Evolutionary conservation across 2,888 invertebrate genomes (phyloP), one percentile per base, ranked within the genome.

Genomic region (Ligdia adustata): DNA sequence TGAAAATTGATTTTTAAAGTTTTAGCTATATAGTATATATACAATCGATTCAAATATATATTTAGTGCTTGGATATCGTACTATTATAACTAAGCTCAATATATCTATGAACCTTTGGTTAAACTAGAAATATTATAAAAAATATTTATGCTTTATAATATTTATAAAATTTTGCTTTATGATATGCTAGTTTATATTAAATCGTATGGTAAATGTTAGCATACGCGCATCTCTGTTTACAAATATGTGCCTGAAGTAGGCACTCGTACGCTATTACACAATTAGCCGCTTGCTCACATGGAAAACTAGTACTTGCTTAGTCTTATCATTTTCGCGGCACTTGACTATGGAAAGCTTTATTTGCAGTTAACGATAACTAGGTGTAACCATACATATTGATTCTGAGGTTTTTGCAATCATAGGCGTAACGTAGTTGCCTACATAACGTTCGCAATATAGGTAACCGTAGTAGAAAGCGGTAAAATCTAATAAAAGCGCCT

Each of bases 201-300:
- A 61, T 60, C 60, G 62, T 64, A 58, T 70, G 66, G 72, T 64
- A 66, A 69, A 68, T 69, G 69, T 73, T 66, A 68, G 66, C 64
- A 61, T 37, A 29, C 52, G 40, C 31, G 54, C 39, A 43, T 33
- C 13, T 52, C 38, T 75, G 70, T 75, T 71, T 72, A 73, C 60
- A 61, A 58, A 62, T 66, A 65, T 61, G 50, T 60, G 58, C 57
- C 63, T 63, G 45, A 52, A 60, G 45, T 64, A 20, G 16, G 18
- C 24, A 52, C 38, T 35, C 13, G 52, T 59, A 59, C 58, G 54
- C 45, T 61, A 63, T 62, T 64, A 58, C 61, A 61, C 54, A 51
- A 66, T 66, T 64, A 63, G 60, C 50, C 50, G 40, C 42, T 51
- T 46, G 35, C 55, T 47, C 48, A 35, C 37, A 40, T 47, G 41